Base-by-base conservation (phyloP, 2,797 vertebrate genomes). In the Leptatherina wallacei region DNA sequence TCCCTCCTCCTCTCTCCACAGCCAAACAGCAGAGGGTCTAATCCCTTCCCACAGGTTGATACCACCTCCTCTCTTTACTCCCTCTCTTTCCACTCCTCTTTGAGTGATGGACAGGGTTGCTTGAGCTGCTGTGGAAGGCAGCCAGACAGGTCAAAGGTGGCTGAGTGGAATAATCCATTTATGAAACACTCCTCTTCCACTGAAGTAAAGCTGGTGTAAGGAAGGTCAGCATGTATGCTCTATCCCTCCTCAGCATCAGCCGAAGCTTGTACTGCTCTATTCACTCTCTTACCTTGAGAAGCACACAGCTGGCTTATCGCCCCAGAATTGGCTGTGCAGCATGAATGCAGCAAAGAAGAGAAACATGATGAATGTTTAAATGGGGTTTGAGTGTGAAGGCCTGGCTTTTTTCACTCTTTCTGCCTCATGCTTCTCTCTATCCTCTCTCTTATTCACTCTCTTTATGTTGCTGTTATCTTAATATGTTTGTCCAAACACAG, bases 131-230 rank as follows among this genome's bases (percentile, higher is more conserved):
- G 76, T 80, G 75, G 71, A 84, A 82, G 65, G 69, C 76, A 63
- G 73, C 72, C 88, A 81, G 81, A 69, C 63, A 72, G 92, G 89
- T 88, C 87, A 90, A 82, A 92, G 93, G 92, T 93, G 86, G 88
- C 52, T 62, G 75, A 87, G 78, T 57, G 13, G 74, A 91, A 91
- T 92, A 93, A 94, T 91, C 86, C 85, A 75, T 93, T 91, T 88
- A 89, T 93, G 88, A 93, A 92, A 84, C 82, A 76, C 73, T 86
- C 67, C 80, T 80, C 80, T 68, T 40, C 42, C 54, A 77, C 81
- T 74, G 70, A 81, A 86, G 85, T 65, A 82, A 88, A 89, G 87
- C 86, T 81, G 80, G 80, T 60, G 57, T 75, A 20, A 47, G 83
- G 84, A 89, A 92, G 91, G 91, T 93, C 91, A 92, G 85, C 30